Percentiles rank a stretch among this genome's conserved stretches.
Conservation (phyloP, 2,888 invertebrate genomes). For the Chalcosyrphus nemorum region DNA sequence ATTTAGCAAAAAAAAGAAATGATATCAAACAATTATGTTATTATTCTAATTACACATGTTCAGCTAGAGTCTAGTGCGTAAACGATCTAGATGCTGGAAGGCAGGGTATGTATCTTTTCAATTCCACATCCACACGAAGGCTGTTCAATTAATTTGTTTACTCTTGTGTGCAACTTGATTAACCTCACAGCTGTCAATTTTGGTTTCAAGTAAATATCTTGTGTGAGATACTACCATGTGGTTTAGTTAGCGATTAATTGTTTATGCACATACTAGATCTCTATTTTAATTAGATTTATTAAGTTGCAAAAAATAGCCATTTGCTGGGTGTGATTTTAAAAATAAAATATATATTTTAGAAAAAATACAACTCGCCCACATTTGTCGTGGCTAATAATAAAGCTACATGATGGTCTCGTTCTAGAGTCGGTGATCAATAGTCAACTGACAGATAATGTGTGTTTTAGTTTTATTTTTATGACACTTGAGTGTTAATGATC, state of each 20-base stretch:
- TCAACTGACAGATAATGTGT: conserved; percentile 22
- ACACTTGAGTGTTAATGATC: conserved; percentile 8
- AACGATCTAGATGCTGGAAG: conserved; percentile 5
- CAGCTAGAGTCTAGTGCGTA: not conserved
- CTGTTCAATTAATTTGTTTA: conserved; percentile 51
- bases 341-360: not conserved
- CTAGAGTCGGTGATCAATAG: conserved; percentile 31
- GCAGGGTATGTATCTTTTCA: conserved; percentile 14
- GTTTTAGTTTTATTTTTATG: conserved; percentile 28
- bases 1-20: conserved; percentile 13
- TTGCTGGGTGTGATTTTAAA: not conserved
- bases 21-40: conserved; percentile 12
- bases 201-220: not conserved
- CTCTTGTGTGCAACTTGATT: conserved; percentile 12
- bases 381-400: conserved; percentile 26
- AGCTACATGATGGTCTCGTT: conserved; percentile 7
- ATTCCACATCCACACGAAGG: conserved; percentile 42
- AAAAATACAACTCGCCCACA: conserved; percentile 8
- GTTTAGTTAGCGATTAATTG: conserved; percentile 34
- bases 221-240: conserved; percentile 8
- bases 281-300: conserved; percentile 14
- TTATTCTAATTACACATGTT: conserved; percentile 47
- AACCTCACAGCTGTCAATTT: conserved; percentile 14
- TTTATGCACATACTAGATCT: conserved; percentile 30
- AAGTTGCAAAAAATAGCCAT: not conserved